phyloP scores from a whole-genome alignment of 2,113 vertebrate genomes.

The Alligator sinensis region DNA sequence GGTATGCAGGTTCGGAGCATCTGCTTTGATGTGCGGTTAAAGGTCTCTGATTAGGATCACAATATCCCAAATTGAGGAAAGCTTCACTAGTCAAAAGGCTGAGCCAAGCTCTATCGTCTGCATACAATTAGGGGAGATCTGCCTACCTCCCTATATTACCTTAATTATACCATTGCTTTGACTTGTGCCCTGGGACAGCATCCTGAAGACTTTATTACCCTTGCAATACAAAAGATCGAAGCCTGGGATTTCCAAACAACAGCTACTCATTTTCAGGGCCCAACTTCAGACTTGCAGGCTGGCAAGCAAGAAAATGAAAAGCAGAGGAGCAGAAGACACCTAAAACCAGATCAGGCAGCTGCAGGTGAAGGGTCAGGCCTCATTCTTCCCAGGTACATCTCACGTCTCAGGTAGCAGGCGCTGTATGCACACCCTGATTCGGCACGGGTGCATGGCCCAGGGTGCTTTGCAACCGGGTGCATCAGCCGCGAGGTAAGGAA shows the following conservation, averaged over 20 bases:
- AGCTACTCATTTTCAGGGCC: not conserved
- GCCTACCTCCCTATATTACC: slow-evolving; percentile 49
- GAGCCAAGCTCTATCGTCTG: slow-evolving; percentile 62
- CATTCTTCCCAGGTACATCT: too few species aligned
- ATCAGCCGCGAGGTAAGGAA: not conserved
- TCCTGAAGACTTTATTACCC: not conserved
- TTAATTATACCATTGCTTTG: not conserved
- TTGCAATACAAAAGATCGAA: not conserved
- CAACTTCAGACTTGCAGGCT: not conserved
- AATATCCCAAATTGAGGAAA: slow-evolving; percentile 72
- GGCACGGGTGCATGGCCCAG: not conserved
- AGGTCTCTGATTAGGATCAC: slow-evolving; percentile 76
- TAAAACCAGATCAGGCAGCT: too few species aligned
- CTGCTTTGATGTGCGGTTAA: slow-evolving; percentile 68
- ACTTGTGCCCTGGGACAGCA: not conserved
- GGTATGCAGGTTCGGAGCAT: not conserved
- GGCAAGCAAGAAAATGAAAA: too few species aligned
- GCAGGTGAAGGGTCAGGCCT: too few species aligned
- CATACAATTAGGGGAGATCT: slow-evolving; percentile 62
- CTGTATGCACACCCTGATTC: too few species aligned
- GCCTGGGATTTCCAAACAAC: not conserved
- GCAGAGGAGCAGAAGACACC: too few species aligned
- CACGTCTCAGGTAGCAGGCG: too few species aligned
- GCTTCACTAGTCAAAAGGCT: slow-evolving; percentile 74
- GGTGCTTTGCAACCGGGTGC: not conserved